A percentile compares a stretch with the other conserved stretches of the same genome.
These are phyloP conservation scores for Eueremaeus valkanovi DNA, from an alignment of 2,888 invertebrate species.

Conservation along the genomic window DNA sequence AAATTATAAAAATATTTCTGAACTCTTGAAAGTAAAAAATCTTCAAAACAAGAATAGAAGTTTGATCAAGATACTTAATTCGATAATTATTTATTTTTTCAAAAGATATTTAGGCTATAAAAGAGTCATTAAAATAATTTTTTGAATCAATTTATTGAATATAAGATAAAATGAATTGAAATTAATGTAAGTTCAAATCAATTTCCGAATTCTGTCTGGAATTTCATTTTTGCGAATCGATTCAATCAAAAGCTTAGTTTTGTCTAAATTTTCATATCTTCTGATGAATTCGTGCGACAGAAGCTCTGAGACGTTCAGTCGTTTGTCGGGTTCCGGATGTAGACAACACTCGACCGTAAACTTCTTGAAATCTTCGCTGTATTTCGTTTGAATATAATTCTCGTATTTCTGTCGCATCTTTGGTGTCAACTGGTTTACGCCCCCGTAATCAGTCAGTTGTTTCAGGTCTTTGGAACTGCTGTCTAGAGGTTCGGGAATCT, in stretches of 20 bases:
- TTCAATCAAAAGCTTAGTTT: background rate
- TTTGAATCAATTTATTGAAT: too few species aligned
- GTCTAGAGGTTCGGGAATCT: slow-evolving; percentile 35
- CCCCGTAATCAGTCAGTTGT: background rate
- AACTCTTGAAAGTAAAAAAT: too few species aligned
- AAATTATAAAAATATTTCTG: too few species aligned
- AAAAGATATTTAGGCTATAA: too few species aligned
- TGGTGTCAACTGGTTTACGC: background rate
- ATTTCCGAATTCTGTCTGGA: too few species aligned
- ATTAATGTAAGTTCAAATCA: too few species aligned
- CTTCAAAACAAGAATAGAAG: too few species aligned
- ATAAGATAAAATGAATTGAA: too few species aligned
- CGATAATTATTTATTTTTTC: too few species aligned
- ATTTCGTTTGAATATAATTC: background rate
- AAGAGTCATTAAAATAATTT: too few species aligned
- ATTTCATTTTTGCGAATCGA: background rate
- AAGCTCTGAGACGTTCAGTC: background rate
- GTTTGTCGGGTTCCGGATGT: slow-evolving; percentile 15
- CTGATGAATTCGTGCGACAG: slow-evolving; percentile 29
- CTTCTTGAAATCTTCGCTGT: slow-evolving; percentile 8
- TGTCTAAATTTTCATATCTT: background rate
- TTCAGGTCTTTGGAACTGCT: slow-evolving; percentile 11
- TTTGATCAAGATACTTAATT: too few species aligned
- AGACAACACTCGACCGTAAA: slow-evolving; percentile 29
- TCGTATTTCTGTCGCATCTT: background rate